phyloP scores from a whole-genome alignment of 2,113 vertebrate genomes.

The Gallinago jamesoni region DNA sequence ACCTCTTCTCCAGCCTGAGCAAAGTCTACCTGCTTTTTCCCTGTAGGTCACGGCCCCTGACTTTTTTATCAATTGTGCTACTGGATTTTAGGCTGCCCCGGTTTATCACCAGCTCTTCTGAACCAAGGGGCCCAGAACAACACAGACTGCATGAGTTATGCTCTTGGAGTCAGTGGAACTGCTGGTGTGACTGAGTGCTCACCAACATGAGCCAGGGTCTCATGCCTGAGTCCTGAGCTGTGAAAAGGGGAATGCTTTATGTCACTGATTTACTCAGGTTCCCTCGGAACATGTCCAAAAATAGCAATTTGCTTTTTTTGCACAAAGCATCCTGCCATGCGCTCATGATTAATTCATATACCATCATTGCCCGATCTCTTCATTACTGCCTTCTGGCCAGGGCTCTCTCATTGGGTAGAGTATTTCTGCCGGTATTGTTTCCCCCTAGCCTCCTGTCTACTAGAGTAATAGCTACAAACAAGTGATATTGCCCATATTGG shows the following conservation, averaged over 20 bases:
- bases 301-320: conserved; percentile 36
- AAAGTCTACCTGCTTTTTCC: conserved; percentile 16
- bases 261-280: conserved; percentile 53
- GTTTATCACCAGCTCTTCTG: conserved; percentile 20
- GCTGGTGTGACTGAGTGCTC: conserved; percentile 33
- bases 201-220: conserved; percentile 32
- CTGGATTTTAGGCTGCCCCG: not conserved
- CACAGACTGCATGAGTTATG: conserved; percentile 4
- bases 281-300: conserved; percentile 11
- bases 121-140: not conserved
- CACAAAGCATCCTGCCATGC: conserved; percentile 38
- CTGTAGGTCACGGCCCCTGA: not conserved
- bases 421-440: conserved; percentile 17
- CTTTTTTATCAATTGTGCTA: not conserved
- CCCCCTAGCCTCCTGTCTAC: conserved; percentile 9
- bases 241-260: conserved; percentile 47
- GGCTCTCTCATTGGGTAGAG: not conserved
- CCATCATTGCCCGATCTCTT: not conserved
- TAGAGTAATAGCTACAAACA: not conserved
- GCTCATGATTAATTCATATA: conserved; percentile 24
- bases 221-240: conserved; percentile 6
- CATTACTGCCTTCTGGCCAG: not conserved
- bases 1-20: not conserved
- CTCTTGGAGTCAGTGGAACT: not conserved
- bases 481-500: not conserved